These are phyloP conservation scores for Apocrypta bakeri DNA, from an alignment of 1,140 invertebrate genomes.

Conservation along the genomic window DNA sequence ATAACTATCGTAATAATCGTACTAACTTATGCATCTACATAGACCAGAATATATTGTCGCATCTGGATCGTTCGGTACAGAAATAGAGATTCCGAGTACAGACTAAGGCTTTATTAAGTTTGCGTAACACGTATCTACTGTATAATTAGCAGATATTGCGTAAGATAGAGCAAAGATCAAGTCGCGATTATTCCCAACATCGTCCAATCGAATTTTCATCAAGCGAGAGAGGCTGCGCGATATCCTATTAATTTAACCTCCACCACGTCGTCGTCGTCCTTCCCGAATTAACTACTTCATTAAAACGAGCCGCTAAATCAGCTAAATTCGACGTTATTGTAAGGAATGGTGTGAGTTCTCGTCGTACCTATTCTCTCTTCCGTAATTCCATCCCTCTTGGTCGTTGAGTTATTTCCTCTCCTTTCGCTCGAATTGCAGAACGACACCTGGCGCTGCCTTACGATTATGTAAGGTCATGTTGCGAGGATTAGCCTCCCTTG, in stretches of 20 bases:
- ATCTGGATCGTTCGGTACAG: no score
- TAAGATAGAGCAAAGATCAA: background rate
- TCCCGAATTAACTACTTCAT: constrained; percentile 36
- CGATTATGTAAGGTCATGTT: constrained; percentile 1
- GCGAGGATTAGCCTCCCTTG: constrained; percentile 6
- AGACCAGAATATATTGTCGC: no score
- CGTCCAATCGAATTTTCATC: background rate
- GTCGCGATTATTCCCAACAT: background rate
- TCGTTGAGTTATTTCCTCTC: constrained; percentile 16
- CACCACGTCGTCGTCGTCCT: background rate
- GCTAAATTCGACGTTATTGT: constrained; percentile 27
- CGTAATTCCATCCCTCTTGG: background rate
- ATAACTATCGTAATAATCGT: no score
- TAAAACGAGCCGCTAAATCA: constrained; percentile 43
- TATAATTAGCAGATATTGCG: background rate
- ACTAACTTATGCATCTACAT: no score
- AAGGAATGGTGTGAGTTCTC: background rate
- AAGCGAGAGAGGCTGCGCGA: background rate
- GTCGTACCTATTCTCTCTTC: background rate
- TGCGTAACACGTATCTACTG: no score
- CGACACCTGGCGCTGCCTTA: background rate
- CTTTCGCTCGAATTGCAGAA: constrained; percentile 8
- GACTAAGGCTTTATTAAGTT: no score
- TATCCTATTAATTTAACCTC: constrained; percentile 17
- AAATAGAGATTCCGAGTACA: no score